phyloP scores from a whole-genome alignment of 2,888 invertebrate genomes.

The Thereva nobilitata region DNA sequence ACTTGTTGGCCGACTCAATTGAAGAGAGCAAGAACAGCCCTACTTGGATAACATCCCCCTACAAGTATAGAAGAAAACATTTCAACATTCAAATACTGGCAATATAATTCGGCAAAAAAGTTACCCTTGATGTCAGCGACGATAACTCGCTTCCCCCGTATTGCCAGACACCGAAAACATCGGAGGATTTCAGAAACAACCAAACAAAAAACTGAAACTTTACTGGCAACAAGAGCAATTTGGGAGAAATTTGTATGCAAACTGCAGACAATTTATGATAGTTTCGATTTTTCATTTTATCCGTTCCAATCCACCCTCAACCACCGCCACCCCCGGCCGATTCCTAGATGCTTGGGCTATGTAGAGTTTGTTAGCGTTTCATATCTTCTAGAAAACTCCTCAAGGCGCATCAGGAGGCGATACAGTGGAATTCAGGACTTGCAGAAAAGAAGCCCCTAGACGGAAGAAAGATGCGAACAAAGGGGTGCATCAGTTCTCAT shows the following conservation, averaged over 20 bases:
- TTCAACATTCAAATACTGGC: too few species aligned
- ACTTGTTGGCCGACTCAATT: too few species aligned
- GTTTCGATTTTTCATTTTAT: constrained; percentile 38
- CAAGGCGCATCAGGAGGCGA: constrained; percentile 30
- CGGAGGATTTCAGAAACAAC: neutral
- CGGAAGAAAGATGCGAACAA: neutral
- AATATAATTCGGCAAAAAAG: too few species aligned
- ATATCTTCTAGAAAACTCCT: constrained; percentile 15
- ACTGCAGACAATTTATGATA: constrained; percentile 39
- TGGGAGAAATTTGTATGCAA: constrained; percentile 38
- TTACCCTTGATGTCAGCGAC: too few species aligned
- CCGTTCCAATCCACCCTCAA: neutral
- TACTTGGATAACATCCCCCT: too few species aligned
- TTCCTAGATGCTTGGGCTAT: constrained; percentile 6
- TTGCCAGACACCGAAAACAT: too few species aligned
- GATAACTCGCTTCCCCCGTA: too few species aligned
- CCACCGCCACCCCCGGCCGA: neutral
- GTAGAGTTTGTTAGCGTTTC: constrained; percentile 19
- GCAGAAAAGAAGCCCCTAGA: neutral
- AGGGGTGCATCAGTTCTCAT: neutral
- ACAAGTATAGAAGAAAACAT: too few species aligned
- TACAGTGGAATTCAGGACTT: neutral
- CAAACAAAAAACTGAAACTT: constrained; percentile 20
- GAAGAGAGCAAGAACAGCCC: too few species aligned
- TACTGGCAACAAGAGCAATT: constrained; percentile 35